These are phyloP conservation scores for Boleophthalmus pectinirostris DNA, from an alignment of 2,113 vertebrate genomes.

Conservation along the genomic window DNA sequence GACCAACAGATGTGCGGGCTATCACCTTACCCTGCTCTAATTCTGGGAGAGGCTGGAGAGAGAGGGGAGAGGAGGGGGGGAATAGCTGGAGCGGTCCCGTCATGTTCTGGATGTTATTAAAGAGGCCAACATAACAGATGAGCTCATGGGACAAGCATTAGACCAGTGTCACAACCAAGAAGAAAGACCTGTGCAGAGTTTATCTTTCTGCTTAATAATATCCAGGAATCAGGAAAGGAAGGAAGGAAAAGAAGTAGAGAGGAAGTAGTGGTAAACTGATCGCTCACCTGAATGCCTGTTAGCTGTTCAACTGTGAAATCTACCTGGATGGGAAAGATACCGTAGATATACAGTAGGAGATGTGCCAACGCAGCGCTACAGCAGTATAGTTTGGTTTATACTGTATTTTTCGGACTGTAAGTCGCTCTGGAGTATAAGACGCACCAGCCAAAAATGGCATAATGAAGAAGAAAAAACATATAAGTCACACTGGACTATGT, in stretches of 20 bases:
- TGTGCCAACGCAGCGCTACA: neutral
- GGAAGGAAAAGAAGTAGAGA: constrained; percentile 21
- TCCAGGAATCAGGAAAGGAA: constrained; percentile 25
- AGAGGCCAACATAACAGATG: constrained; percentile 68
- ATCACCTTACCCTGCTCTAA: constrained; percentile 64
- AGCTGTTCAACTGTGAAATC: constrained; percentile 25
- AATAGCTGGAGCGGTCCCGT: constrained; percentile 32
- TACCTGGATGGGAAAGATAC: neutral
- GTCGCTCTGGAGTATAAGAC: too few species aligned
- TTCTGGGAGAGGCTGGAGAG: constrained; percentile 41
- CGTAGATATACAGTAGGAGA: neutral
- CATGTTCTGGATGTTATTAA: constrained; percentile 69
- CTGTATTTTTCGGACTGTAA: too few species aligned
- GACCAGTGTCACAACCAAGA: constrained; percentile 54
- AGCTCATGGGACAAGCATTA: constrained; percentile 67
- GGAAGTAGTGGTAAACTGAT: constrained; percentile 12
- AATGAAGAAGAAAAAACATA: too few species aligned
- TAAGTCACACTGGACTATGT: too few species aligned
- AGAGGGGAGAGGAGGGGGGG: neutral
- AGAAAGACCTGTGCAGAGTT: constrained; percentile 53
- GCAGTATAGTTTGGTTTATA: neutral
- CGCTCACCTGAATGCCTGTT: constrained; percentile 13
- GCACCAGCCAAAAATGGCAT: too few species aligned
- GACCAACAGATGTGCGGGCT: constrained; percentile 57
- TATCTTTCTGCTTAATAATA: constrained; percentile 52